phyloP scores from a whole-genome alignment of 2,113 vertebrate species.

The Bucco capensis region DNA sequence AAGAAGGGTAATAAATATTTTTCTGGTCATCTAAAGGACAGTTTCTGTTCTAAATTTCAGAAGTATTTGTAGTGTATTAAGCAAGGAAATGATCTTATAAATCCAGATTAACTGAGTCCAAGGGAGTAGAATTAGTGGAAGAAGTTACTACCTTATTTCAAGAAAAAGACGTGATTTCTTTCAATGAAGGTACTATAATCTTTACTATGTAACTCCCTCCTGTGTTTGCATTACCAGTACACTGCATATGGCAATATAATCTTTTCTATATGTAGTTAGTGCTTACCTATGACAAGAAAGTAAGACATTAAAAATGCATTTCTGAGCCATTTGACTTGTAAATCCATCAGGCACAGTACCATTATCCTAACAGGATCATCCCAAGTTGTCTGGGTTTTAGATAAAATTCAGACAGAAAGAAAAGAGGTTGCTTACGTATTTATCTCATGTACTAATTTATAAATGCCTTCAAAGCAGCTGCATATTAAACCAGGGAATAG shows the following conservation, averaged over 20 bases:
- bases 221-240: neutral
- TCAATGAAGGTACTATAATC: neutral
- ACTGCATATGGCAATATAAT: neutral
- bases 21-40: neutral
- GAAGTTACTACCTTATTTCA: neutral
- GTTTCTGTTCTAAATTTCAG: neutral
- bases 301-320: neutral
- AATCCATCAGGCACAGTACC: neutral
- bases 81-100: neutral
- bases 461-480: neutral
- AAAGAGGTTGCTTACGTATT: neutral
- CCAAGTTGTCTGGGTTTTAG: neutral
- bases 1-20: neutral
- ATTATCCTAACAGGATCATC: neutral
- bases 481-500: neutral
- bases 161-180: neutral
- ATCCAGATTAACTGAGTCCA: neutral
- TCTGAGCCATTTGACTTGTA: neutral
- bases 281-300: neutral
- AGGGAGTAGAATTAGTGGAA: neutral
- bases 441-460: neutral
- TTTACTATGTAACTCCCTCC: neutral
- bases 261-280: neutral
- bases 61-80: neutral
- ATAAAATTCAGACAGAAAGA: neutral